Base-by-base conservation (phyloP, 2,113 vertebrate genomes). In the Brachyistius frenatus region DNA sequence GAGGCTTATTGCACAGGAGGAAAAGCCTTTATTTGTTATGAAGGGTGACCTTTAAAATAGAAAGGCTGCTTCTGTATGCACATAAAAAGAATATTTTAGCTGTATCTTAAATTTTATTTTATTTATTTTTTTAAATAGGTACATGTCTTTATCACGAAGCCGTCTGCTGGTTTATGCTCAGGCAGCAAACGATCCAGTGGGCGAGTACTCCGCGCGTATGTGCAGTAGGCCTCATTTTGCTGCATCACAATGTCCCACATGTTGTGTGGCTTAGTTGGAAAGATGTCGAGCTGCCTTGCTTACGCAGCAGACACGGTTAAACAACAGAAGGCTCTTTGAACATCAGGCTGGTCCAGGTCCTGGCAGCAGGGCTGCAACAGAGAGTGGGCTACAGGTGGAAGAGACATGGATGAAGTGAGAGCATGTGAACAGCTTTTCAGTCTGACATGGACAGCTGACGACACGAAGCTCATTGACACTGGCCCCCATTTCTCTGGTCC, bases 361-460 rank as follows among this genome's bases (percentile, higher is more conserved):
- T 23, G 23, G 23, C 23, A 23, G 23, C 23, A 5, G 11, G 15
- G 36, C 54, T 35, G 8, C 3, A 41, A 5, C 46, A 49, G 50
- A 66, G 16, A 1, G 14, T 16, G 49, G 7, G 31, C 63, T 72
- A 70, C 92, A 90, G 87, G 84, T 92, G 91, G 54, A 46, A 16
- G 67, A 86, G 88, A 90, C 88, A 61, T 68, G 35, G 66, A 70
- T 81, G 75, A 78, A 83, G 72, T 36, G 32, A 39, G n/a, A 37
- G n/a, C 4, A 0, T 50, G 53, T 68, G 41, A 58, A 47, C 49
- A 39, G 85, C 57, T 86, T 50, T 77, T 77, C 86, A 85, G 16
- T 32, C 71, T 84, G 90, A 83, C 89, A 90, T 15, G 5, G 53
- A 76, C 91, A 93, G 89, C 89, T 86, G 85, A 83, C 76, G 33